Evolutionary conservation across 2,113 vertebrate species (phyloP), one percentile per base, ranked within the genome.

Genomic region (Lethenteron camtschaticum): DNA sequence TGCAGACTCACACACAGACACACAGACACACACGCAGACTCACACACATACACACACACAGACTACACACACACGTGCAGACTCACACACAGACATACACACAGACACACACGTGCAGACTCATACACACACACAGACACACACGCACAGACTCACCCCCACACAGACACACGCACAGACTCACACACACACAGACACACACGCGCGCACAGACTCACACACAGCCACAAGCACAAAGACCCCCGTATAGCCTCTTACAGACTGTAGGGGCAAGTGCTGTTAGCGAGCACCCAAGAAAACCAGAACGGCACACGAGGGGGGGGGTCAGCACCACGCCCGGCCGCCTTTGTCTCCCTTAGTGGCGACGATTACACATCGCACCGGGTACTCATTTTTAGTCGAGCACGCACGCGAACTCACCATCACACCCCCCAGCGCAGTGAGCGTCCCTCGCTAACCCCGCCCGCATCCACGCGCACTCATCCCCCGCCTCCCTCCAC

Each of bases 151-250:
- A 63, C 59, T 13, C 59, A 60, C 59, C 12, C 59, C 12, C 59
- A 60, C 59, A 60, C 59, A 60, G 12, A 60, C 59, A 60, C 59
- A 8, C 59, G 16, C 59, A 63, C 59, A 63, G 13, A 63, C 59
- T 14, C 59, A 63, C 59, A 63, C 59, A 63, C 59, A 63, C 59
- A 63, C 7, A 63, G 4, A 63, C 59, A 63, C 59, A 63, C 59
- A 63, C 59, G 3, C 59, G 3, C 2, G 16, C 59, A 63, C 59
- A 63, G 13, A 63, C 59, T 14, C 59, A 63, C 59, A 63, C 59
- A 63, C 59, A 63, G 13, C 13, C 59, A 63, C 59, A 63, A 7
- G 16, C 59, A 63, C 59, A 63, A 14, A 13, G 4, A 63, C 59
- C 13, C 13, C 13, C 16, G 13, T 3, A 63, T 63, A 63, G 41